These are phyloP conservation scores for Nothocercus julius DNA, from an alignment of 2,113 vertebrate species.

Conservation along the genomic window DNA sequence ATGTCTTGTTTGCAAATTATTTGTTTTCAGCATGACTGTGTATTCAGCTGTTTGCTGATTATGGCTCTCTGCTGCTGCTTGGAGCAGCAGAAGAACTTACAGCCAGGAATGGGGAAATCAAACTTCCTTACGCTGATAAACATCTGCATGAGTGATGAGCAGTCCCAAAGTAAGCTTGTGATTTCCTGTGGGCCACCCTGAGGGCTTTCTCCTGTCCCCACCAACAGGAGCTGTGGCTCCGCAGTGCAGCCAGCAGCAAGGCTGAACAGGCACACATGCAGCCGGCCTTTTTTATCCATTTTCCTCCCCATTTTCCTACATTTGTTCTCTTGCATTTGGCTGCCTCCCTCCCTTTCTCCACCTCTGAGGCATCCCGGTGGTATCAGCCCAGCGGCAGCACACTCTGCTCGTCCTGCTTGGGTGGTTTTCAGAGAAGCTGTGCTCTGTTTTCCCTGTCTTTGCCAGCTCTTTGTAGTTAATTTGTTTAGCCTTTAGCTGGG, in stretches of 20 bases:
- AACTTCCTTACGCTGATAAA: neutral
- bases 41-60: neutral
- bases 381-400: neutral
- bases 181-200: neutral
- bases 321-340: neutral
- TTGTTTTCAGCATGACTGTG: neutral
- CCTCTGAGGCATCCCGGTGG: neutral
- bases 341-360: neutral
- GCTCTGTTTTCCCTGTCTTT: neutral
- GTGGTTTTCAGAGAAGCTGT: neutral
- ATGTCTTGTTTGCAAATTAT: slow-evolving; percentile 29
- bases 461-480: neutral
- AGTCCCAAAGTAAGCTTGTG: neutral
- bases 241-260: too few relatives aligned
- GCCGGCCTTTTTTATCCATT: too few relatives aligned
- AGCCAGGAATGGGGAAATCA: neutral
- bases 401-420: neutral
- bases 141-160: neutral
- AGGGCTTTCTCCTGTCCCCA: neutral
- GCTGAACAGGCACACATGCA: too few relatives aligned
- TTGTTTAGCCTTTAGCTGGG: neutral
- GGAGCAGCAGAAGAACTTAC: neutral
- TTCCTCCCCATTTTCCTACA: neutral
- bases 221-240: neutral
- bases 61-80: neutral